Evolutionary conservation across 2,888 invertebrate species (phyloP), one percentile per base, ranked within the genome.

Genomic region (Patella pellucida): DNA sequence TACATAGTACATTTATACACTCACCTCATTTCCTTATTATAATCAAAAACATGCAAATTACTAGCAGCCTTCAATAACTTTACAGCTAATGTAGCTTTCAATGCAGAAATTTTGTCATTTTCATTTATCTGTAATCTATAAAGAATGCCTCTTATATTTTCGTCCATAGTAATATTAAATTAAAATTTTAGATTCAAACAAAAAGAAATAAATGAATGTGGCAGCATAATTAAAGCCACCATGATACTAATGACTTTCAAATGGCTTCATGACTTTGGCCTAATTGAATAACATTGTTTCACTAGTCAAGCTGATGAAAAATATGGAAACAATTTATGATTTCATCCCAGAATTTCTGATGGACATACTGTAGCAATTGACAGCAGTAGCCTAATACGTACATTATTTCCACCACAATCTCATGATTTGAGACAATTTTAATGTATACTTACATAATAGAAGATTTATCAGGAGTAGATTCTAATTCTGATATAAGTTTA

Each of bases 11-110:
- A 31, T 16, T 50, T 70, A 12, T 23, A 51, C 51, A 27, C 76
- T 71, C 76, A 84, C 84, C 76, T 80, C 23, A 85, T 56, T 51
- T 80, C 79, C 16, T 76, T 76, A 4, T 82, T 71, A 15, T 76
- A 69, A 73, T 76, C 79, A 69, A 80, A 83, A 15, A 86, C 71
- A 74, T 84, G 83, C 23, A 87, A 82, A 74, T 84, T 82, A n/a
- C 67, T 67, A 14, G 85, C 78, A 54, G 85, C 83, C 74, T 85
- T 85, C 68, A 85, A 77, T 27, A 87, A 82, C 16, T 83, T 83
- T 14, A 82, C 72, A 11, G 85, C 85, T 71, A 87, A 68, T 41
- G 81, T 83, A n/a, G 77, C 81, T 68, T 81, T 82, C 23, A 87
- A 72, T 51, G 82, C 82, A 70, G 77, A 74, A 7, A 81, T 82